Conservation (phyloP, 2,797 vertebrate genomes). For the Gambusia yucatana region DNA sequence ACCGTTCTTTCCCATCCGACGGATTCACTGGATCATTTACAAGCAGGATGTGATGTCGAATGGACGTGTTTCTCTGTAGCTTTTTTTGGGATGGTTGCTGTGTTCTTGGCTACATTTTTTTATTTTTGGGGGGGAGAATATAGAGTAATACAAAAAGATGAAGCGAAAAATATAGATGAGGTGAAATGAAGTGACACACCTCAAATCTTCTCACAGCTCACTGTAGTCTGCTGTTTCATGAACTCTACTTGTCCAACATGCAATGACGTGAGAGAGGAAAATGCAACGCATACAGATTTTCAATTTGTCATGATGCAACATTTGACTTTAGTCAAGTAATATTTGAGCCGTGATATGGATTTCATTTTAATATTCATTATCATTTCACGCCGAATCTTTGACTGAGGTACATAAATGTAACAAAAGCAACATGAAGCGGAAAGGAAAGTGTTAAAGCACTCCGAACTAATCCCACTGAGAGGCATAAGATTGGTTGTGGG, state of each 20-base stretch:
- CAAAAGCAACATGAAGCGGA: background rate
- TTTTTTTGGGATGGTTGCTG: no score
- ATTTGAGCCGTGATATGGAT: conserved; percentile 9
- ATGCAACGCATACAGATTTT: conserved; percentile 15
- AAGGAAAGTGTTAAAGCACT: conserved; percentile 8
- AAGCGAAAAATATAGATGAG: background rate
- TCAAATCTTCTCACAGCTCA: background rate
- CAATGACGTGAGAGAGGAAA: conserved; percentile 39
- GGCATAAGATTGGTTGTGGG: conserved; percentile 65
- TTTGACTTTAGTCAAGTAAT: conserved; percentile 24
- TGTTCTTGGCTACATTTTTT: background rate
- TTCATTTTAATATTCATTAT: background rate
- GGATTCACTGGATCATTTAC: conserved; percentile 53
- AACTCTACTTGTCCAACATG: background rate
- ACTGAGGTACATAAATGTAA: background rate
- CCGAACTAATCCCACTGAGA: conserved; percentile 39
- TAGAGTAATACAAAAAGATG: background rate
- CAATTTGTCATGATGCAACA: conserved; percentile 42
- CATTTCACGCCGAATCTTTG: background rate
- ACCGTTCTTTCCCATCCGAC: conserved; percentile 20
- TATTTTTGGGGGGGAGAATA: background rate
- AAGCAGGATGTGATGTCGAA: conserved; percentile 45
- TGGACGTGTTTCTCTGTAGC: background rate
- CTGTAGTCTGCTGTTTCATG: background rate
- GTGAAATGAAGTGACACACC: background rate